These are phyloP conservation scores for Acanthopagrus latus DNA, from an alignment of 2,797 vertebrate species.

Conservation along the genomic window DNA sequence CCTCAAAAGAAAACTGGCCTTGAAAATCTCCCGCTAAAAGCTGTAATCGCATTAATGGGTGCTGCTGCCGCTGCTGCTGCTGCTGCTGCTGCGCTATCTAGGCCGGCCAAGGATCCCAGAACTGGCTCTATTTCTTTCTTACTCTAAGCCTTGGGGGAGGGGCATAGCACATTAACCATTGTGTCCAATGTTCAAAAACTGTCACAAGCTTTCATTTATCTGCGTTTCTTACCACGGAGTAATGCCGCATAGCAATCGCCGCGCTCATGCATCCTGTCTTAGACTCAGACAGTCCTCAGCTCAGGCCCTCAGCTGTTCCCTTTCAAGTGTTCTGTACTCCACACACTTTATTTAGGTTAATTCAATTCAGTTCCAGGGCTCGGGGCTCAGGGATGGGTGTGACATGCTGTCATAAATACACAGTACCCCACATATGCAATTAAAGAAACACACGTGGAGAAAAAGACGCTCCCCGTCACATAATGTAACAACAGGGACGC, in stretches of 20 bases:
- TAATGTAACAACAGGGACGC: constrained; percentile 50
- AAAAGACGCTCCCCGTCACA: constrained; percentile 42
- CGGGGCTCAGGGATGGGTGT: constrained; percentile 60
- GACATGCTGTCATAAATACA: constrained; percentile 69
- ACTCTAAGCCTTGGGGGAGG: constrained; percentile 54
- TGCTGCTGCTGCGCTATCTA: constrained; percentile 60
- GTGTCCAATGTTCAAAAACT: constrained; percentile 59
- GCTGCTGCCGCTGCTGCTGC: constrained; percentile 45
- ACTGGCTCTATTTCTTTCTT: constrained; percentile 53
- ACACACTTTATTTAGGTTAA: constrained; percentile 81
- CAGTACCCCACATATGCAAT: constrained; percentile 51
- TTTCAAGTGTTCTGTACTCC: constrained; percentile 61
- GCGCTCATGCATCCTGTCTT: constrained; percentile 48
- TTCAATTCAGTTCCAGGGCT: constrained; percentile 80
- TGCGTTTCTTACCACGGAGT: constrained; percentile 33
- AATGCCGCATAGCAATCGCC: constrained; percentile 36
- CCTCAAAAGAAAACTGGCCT: constrained; percentile 73
- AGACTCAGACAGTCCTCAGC: constrained; percentile 49
- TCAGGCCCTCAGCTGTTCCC: constrained; percentile 62
- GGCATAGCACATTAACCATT: constrained; percentile 53
- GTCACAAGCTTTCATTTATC: constrained; percentile 60
- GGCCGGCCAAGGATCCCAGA: constrained; percentile 68
- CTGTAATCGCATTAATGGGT: constrained; percentile 82
- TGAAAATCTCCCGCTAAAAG: constrained; percentile 80
- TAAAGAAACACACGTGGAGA: constrained; percentile 43